Base-by-base conservation (phyloP, 1,140 invertebrate genomes). In the Megalonaias nervosa region DNA sequence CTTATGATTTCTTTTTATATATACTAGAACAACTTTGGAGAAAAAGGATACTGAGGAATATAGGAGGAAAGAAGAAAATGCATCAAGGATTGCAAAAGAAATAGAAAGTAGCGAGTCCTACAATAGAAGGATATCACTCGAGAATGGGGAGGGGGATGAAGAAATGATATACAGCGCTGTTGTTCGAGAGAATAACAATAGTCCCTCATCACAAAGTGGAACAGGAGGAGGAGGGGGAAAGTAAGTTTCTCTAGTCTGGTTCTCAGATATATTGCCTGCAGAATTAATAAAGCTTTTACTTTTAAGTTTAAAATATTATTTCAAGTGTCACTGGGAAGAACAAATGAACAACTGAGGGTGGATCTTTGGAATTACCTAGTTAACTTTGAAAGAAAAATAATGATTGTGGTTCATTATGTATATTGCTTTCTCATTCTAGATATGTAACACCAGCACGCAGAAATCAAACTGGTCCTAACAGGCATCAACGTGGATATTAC, bases 21-120 rank as follows among this genome's bases (percentile, higher is more conserved):
- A 62, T 84, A 83, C 19, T 71, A 90, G 89, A 15, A 93, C 96
- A 78, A 94, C 93, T 70, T 89, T 97, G 83, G 95, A 96, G 86
- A 94, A 94, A 85, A 94, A 94, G 84, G 95, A 98, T 86, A 94
- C 95, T 9, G 94, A 95, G 83, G 96, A 97, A 89, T 98, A 95
- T 86, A 95, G 94, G 91, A 94, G 95, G 84, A 93, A 94, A 76
- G 95, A 97, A 91, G 94, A 94, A 26, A 95, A 95, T 89, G 97
- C 97, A 55, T 93, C 94, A 67, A 94, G 95, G 89, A 95, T 98
- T 84, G 97, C 97, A 0, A 94, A 93, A 59, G 96, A 98, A 92
- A 98, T 98, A 71, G 96, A 98, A 89, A 95, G 93, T 85, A 94
- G 95, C 88, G 94, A 95, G 1, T 92, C 92, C 76, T 95, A 96